Percentiles rank a stretch among this genome's conserved stretches.
Conservation (phyloP, 2,888 invertebrate genomes). For the Acanthococcus lagerstroemiae region DNA sequence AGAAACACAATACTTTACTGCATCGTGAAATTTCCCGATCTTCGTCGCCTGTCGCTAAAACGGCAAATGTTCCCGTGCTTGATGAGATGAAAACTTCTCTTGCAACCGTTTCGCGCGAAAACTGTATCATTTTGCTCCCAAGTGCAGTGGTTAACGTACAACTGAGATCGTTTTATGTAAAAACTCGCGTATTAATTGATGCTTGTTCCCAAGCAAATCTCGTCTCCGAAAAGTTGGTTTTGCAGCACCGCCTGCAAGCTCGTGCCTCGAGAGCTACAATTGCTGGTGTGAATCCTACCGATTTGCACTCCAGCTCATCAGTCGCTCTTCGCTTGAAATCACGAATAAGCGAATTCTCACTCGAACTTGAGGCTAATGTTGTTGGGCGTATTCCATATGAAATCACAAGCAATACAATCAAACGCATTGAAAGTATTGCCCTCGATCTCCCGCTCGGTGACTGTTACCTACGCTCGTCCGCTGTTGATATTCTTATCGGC, state of each 20-base stretch:
- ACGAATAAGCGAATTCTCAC: not conserved
- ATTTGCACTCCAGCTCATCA: not conserved
- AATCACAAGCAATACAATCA: not conserved
- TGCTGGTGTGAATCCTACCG: not conserved
- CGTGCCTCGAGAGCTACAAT: not conserved
- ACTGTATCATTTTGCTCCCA: not conserved
- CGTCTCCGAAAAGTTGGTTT: conserved; percentile 1
- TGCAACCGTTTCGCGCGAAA: not conserved
- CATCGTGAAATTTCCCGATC: not conserved
- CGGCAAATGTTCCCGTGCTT: not conserved
- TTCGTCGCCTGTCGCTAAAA: not conserved
- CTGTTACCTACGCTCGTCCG: not conserved
- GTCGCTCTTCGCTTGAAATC: conserved; percentile 7
- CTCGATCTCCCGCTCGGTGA: not conserved
- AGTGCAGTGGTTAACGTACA: conserved; percentile 4
- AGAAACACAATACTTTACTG: conserved; percentile 2
- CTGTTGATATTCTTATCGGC: conserved; percentile 5
- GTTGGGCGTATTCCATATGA: conserved; percentile 3
- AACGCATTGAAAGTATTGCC: not conserved
- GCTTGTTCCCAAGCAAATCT: conserved; percentile 11
- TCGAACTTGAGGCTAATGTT: conserved; percentile 14
- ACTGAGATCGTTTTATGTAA: not conserved
- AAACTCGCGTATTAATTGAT: conserved; percentile 14
- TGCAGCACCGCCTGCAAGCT: not conserved
- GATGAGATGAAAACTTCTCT: not conserved